Percentiles rank a stretch among this genome's conserved stretches.
Evolutionary conservation across 2,888 invertebrate species (phyloP).

Genomic region (Ophion costatus): DNA sequence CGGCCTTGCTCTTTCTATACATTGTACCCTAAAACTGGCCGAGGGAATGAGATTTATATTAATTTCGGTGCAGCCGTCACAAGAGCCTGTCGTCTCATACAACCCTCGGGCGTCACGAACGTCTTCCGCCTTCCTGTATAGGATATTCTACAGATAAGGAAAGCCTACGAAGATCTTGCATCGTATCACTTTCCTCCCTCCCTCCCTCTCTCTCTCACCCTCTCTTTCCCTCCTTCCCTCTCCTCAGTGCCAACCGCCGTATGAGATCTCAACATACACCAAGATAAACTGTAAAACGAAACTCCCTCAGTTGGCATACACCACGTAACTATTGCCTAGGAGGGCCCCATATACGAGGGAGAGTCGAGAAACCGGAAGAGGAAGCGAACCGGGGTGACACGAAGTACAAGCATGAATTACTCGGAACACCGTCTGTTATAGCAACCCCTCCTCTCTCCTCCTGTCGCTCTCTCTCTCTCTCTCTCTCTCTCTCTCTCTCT

Average conservation of each 20-base stretch:
- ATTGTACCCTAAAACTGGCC: conserved; percentile 61
- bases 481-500: no score
- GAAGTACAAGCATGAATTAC: conserved; percentile 66
- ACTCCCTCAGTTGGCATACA: not conserved
- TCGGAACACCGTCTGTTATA: conserved; percentile 66
- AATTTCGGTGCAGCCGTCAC: conserved; percentile 77
- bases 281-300: conserved; percentile 47
- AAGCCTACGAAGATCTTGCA: conserved; percentile 53
- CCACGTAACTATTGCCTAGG: no score
- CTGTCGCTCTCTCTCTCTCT: not conserved
- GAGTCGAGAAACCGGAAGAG: conserved; percentile 50
- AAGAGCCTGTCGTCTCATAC: conserved; percentile 62
- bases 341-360: not conserved
- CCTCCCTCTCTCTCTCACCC: conserved; percentile 10
- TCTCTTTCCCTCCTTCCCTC: conserved; percentile 12
- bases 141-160: conserved; percentile 20
- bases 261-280: conserved; percentile 32
- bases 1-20: conserved; percentile 24
- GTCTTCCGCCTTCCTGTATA: conserved; percentile 39
- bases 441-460: not conserved
- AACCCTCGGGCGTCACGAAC: conserved; percentile 37
- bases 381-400: conserved; percentile 53
- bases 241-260: conserved; percentile 39
- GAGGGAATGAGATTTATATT: conserved; percentile 79
- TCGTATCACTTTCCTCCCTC: conserved; percentile 17